Evolutionary conservation across 2,113 vertebrate species (phyloP).

Genomic region (Rhipidura dahli): DNA sequence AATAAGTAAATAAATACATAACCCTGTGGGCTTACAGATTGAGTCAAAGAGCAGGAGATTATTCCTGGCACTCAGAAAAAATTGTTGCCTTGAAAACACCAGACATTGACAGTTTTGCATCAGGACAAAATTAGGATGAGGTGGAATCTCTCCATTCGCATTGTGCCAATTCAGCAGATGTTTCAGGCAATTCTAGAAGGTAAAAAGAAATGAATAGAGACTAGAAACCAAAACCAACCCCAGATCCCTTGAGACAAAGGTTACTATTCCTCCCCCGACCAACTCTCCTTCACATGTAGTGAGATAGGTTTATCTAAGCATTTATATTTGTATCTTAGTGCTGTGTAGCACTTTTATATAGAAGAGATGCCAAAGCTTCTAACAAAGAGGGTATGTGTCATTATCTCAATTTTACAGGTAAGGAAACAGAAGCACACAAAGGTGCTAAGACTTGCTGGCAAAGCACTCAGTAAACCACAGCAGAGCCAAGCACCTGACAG

Average conservation of each 20-base stretch:
- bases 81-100: constrained; percentile 52
- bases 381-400: not conserved
- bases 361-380: not conserved
- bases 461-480: constrained; percentile 10
- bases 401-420: constrained; percentile 42
- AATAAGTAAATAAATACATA: constrained; percentile 53
- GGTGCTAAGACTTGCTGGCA: constrained; percentile 36
- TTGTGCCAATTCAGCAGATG: constrained; percentile 3
- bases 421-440: not conserved
- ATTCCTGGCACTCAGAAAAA: constrained; percentile 55
- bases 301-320: not conserved
- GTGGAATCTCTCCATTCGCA: not conserved
- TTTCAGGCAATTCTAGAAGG: constrained; percentile 5
- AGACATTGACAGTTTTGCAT: constrained; percentile 41
- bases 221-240: not conserved
- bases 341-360: not conserved
- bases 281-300: not conserved
- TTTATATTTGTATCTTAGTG: not conserved
- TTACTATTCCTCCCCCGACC: not conserved
- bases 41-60: constrained; percentile 57
- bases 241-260: not conserved
- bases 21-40: constrained; percentile 41
- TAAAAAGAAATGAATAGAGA: not conserved
- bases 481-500: constrained; percentile 36
- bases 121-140: constrained; percentile 19